Evolutionary conservation across 2,888 invertebrate genomes (phyloP), one percentile per base, ranked within the genome.

Genomic region (Neuroscelio doddi): DNA sequence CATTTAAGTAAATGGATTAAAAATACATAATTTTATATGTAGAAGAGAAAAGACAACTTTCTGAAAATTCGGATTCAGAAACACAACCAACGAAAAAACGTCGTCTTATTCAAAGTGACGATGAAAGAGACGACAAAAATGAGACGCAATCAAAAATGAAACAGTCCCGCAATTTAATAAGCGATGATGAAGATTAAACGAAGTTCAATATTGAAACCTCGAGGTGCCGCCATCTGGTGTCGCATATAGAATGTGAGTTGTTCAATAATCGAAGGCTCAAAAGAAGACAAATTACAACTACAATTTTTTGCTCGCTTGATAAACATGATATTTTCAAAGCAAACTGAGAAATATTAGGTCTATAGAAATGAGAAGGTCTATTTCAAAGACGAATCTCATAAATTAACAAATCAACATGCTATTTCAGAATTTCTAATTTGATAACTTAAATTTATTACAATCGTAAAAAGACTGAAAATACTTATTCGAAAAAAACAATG

Each of bases 61-160:
- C 76, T 1, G 75, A 76, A 8, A 70, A 69, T 52, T 78, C 80
- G 2, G 80, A 78, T 17, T 59, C 59, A 7, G 78, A 80, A 10
- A 57, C 66, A 17, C 76, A 76, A 2, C 53, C 50, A 15, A 50
- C 59, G 17, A 83, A 83, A 52, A 82, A 78, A 69, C 82, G 82
- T 39, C 80, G 83, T 16, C 46, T 83, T 14, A 53, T 83, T 21
- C 74, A 79, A 42, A 81, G 81, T 67, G 83, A 83, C 39, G 81
- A 83, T 12, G 83, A 82, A 46, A 69, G 70, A 3, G 74, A 64
- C 12, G 47, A 32, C 1, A 39, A 62, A 55, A 45, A 26, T 29
- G 42, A 62, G 30, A 42, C 39, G 14, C 47, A 15, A 14, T 17
- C 56, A 26, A 68, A 69, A 51, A 56, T 63, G 24, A 76, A 73